Conservation (phyloP, 2,113 vertebrate genomes). For the Chascanopsetta lugubris region DNA sequence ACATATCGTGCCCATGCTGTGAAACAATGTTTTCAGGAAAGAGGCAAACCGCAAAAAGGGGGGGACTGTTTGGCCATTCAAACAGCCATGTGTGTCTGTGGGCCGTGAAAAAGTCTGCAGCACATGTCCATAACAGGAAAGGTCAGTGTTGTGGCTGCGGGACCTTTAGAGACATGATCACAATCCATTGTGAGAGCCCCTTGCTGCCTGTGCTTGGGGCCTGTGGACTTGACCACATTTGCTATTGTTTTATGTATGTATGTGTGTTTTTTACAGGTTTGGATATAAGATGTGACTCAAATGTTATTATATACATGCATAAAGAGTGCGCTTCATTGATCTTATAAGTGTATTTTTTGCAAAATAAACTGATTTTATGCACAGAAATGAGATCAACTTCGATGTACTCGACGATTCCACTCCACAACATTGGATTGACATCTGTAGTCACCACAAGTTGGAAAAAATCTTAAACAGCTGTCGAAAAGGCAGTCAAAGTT, state of each 20-base stretch:
- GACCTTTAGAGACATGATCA: constrained; percentile 57
- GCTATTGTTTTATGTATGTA: no score
- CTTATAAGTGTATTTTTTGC: no score
- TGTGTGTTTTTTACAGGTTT: no score
- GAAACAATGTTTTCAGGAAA: constrained; percentile 73
- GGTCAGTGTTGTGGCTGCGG: constrained; percentile 70
- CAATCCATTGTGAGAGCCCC: constrained; percentile 57
- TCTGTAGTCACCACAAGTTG: not conserved
- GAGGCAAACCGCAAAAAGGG: constrained; percentile 44
- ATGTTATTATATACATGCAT: constrained; percentile 35
- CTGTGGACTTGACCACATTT: constrained; percentile 49
- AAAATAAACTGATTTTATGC: no score
- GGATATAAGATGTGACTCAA: not conserved
- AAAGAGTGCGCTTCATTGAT: constrained; percentile 16
- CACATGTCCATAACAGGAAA: constrained; percentile 83
- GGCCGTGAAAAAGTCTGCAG: constrained; percentile 62
- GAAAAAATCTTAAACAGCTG: not conserved
- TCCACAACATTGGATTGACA: not conserved
- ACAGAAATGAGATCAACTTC: no score
- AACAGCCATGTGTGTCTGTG: constrained; percentile 54
- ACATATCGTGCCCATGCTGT: constrained; percentile 53
- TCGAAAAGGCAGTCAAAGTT: not conserved
- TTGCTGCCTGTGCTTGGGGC: constrained; percentile 46
- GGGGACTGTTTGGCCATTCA: constrained; percentile 57
- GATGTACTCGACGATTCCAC: no score